A percentile compares a stretch with the other conserved stretches of the same genome.
These are phyloP conservation scores for Myrmecophaga tridactyla DNA, from an alignment of 2,113 vertebrate species.

Conservation along the genomic window DNA sequence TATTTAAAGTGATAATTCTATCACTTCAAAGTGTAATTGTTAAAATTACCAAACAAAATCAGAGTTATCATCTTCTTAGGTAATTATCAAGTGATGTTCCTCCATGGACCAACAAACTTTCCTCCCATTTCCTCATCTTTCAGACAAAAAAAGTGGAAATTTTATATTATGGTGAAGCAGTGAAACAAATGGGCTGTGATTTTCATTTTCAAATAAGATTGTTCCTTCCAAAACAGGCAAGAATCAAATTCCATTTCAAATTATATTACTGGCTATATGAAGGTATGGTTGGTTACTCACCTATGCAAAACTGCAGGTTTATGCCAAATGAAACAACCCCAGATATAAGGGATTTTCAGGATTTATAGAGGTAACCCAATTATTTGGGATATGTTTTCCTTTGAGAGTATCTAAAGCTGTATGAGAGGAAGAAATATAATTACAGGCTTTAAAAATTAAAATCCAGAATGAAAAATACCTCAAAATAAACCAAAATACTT, in stretches of 20 bases:
- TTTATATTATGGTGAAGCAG: constrained; percentile 43
- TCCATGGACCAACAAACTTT: neutral
- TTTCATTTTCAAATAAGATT: constrained; percentile 76
- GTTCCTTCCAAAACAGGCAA: constrained; percentile 64
- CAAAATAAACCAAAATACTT: constrained; percentile 67
- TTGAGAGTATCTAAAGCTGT: constrained; percentile 72
- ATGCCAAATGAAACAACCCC: constrained; percentile 67
- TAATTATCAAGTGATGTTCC: constrained; percentile 48
- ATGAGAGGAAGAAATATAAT: constrained; percentile 74
- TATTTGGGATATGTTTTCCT: constrained; percentile 66
- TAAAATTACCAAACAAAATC: constrained; percentile 60
- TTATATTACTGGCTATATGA: constrained; percentile 75
- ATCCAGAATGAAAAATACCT: constrained; percentile 68
- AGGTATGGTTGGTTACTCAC: constrained; percentile 70
- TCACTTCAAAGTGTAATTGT: constrained; percentile 60
- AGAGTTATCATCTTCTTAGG: constrained; percentile 60
- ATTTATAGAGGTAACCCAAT: constrained; percentile 70
- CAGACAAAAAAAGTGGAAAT: constrained; percentile 18
- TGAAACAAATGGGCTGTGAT: constrained; percentile 69
- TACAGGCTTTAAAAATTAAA: constrained; percentile 70
- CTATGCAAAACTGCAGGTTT: constrained; percentile 69
- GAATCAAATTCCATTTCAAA: constrained; percentile 78
- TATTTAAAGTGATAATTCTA: constrained; percentile 52
- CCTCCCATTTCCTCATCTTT: constrained; percentile 48
- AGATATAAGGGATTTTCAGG: constrained; percentile 66